These are phyloP conservation scores for Chrysolina haemoptera DNA, from an alignment of 2,888 invertebrate genomes.

Conservation along the genomic window DNA sequence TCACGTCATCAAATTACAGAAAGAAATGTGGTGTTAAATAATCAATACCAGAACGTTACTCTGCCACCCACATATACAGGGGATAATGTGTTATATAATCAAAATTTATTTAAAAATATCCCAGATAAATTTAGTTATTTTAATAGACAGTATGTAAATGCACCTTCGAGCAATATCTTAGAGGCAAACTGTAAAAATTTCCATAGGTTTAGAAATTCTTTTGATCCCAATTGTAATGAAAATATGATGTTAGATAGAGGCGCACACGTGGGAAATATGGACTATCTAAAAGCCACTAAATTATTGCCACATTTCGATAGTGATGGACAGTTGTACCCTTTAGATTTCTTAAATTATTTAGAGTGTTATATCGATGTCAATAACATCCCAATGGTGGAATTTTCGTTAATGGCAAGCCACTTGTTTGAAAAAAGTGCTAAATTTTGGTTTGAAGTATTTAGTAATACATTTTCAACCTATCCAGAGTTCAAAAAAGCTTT, in stretches of 20 bases:
- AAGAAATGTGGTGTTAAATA: too few relatives aligned
- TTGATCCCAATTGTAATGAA: neutral
- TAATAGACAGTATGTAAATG: too few relatives aligned
- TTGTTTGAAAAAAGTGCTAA: neutral
- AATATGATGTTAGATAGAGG: neutral
- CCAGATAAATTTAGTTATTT: too few relatives aligned
- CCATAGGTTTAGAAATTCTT: too few relatives aligned
- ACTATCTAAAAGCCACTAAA: neutral
- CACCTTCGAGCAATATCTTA: neutral
- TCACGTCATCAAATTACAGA: too few relatives aligned
- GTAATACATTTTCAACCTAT: neutral
- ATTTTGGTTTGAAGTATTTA: constrained; percentile 4
- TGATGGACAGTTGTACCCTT: neutral
- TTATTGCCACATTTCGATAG: neutral
- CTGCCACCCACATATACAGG: too few relatives aligned
- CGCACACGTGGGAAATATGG: neutral
- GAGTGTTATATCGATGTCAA: neutral
- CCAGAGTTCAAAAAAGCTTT: neutral
- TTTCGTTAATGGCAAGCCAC: neutral
- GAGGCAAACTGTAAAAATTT: neutral
- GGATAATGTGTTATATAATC: too few relatives aligned
- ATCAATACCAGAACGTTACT: too few relatives aligned
- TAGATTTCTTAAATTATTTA: neutral
- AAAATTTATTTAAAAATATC: too few relatives aligned
- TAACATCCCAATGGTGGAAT: neutral